Conservation (phyloP, 2,797 vertebrate species). For the Simalia tracyae region DNA sequence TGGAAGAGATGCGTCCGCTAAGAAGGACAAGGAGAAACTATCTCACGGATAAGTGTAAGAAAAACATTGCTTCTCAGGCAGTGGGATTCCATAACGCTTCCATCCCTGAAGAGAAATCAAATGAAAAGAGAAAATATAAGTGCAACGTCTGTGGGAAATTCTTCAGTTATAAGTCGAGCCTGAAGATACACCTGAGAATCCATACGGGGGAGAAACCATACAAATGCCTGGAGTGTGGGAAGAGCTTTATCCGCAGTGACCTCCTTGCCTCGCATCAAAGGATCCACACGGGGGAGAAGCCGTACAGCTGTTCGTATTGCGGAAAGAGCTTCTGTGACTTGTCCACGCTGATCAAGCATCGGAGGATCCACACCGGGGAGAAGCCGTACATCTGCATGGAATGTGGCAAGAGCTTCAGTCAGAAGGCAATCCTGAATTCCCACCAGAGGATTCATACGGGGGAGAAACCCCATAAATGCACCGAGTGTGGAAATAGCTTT, state of each 20-base stretch:
- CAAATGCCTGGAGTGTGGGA: slow-evolving; percentile 41
- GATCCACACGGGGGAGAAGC: slow-evolving; percentile 56
- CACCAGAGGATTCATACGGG: slow-evolving; percentile 30
- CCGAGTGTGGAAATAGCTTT: slow-evolving; percentile 50
- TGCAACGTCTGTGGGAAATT: slow-evolving; percentile 27
- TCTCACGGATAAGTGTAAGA: slow-evolving; percentile 10
- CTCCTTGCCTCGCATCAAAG: slow-evolving; percentile 20
- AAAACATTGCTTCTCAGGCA: neutral
- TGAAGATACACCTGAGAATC: slow-evolving; percentile 58
- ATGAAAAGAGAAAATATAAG: slow-evolving; percentile 26
- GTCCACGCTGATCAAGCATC: slow-evolving; percentile 51
- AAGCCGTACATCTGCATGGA: slow-evolving; percentile 54
- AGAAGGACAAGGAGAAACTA: neutral
- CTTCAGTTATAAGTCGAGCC: slow-evolving; percentile 32
- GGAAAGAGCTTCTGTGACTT: slow-evolving; percentile 53
- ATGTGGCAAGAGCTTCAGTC: slow-evolving; percentile 56
- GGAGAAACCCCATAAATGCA: slow-evolving; percentile 38
- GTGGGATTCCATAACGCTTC: neutral
- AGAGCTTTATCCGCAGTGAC: slow-evolving; percentile 40
- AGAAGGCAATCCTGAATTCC: slow-evolving; percentile 46
- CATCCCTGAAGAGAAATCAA: neutral
- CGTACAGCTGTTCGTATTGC: slow-evolving; percentile 48
- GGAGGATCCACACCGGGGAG: slow-evolving; percentile 53
- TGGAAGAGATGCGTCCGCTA: neutral
- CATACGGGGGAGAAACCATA: slow-evolving; percentile 57